Evolutionary conservation across 2,113 vertebrate genomes (phyloP).

Genomic region (Nycticryphes semicollaris): DNA sequence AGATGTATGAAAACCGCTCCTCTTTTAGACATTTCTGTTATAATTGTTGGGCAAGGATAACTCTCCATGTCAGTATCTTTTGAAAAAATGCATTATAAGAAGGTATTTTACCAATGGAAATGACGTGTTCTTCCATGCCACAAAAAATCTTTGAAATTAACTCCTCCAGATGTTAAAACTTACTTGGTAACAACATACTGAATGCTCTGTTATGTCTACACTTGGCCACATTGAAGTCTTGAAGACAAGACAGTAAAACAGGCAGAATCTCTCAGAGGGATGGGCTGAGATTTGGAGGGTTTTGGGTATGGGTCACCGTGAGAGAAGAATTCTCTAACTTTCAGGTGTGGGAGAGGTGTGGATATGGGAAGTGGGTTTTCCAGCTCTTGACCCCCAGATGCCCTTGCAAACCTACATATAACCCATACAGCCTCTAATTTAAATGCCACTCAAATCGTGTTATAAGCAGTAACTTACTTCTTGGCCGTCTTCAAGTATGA

Average conservation of each 20-base stretch:
- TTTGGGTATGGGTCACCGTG: fast-evolving
- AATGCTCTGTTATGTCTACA: background rate
- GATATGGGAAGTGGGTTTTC: background rate
- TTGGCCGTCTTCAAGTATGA: slow-evolving; percentile 89
- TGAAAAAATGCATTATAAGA: background rate
- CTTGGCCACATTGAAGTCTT: background rate
- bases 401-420: background rate
- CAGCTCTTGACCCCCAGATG: background rate
- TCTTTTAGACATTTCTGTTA: background rate
- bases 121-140: background rate
- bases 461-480: slow-evolving; percentile 77
- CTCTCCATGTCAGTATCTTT: background rate
- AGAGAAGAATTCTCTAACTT: background rate
- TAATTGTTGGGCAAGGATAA: background rate
- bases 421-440: too few relatives aligned
- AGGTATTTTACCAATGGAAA: background rate
- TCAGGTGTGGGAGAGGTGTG: fast-evolving
- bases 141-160: background rate
- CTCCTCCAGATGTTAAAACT: background rate
- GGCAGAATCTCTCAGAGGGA: background rate
- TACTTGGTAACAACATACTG: background rate
- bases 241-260: background rate
- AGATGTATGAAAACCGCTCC: background rate
- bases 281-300: background rate
- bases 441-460: too few relatives aligned